phyloP scores from a whole-genome alignment of 1,140 invertebrate species.

The Parasteatoda tepidariorum region DNA sequence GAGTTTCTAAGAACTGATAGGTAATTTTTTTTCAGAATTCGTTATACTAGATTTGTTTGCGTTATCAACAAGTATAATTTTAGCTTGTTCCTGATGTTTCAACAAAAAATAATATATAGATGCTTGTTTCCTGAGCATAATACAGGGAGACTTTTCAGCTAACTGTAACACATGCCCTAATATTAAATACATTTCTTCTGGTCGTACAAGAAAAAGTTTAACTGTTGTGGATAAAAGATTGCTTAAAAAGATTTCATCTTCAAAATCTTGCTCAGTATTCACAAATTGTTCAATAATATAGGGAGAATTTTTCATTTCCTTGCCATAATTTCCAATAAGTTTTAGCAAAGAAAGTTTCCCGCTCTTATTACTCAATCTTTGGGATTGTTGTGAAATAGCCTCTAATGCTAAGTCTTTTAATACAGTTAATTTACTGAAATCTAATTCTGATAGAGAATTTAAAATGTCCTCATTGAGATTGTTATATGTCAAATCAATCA shows the following conservation, averaged over 20 bases:
- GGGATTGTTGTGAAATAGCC: conserved; percentile 10
- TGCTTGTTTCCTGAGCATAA: conserved; percentile 16
- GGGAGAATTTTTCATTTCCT: conserved; percentile 16
- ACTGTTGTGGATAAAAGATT: conserved; percentile 17
- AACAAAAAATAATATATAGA: conserved; percentile 33
- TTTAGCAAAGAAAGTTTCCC: conserved; percentile 30
- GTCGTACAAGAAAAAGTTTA: conserved; percentile 28
- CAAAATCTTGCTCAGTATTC: conserved; percentile 1
- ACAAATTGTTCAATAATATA: conserved; percentile 41
- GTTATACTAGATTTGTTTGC: too few species aligned
- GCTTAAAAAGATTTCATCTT: conserved; percentile 21
- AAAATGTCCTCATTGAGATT: conserved; percentile 34
- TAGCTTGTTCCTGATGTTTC: conserved; percentile 6
- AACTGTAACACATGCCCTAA: conserved; percentile 23
- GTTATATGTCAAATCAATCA: conserved; percentile 32
- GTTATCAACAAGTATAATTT: not conserved
- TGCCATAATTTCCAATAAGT: conserved; percentile 36
- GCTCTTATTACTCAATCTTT: not conserved
- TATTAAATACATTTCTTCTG: conserved; percentile 44
- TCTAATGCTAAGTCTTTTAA: conserved; percentile 12
- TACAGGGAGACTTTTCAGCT: not conserved
- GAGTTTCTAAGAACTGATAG: too few species aligned
- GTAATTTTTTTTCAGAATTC: too few species aligned
- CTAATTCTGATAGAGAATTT: conserved; percentile 19
- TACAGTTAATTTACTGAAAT: not conserved